Evolutionary conservation across 2,888 invertebrate genomes (phyloP).

Genomic region (Monochamus alternatus): DNA sequence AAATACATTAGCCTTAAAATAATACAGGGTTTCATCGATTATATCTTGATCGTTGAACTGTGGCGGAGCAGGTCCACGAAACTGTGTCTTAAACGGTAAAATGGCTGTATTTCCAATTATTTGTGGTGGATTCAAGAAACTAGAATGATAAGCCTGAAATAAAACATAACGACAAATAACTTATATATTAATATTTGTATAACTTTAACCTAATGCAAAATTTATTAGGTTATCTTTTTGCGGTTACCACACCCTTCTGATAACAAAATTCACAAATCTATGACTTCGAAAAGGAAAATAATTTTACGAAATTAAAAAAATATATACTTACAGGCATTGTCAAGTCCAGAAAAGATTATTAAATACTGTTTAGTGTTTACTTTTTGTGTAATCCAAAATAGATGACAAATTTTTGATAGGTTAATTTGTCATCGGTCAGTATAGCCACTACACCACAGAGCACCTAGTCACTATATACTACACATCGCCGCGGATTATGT

Average conservation of each 20-base stretch:
- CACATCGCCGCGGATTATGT: no score
- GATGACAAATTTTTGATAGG: neutral
- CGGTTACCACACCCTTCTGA: slow-evolving; percentile 22
- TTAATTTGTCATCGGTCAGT: no score
- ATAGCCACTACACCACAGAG: no score
- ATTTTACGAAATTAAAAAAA: neutral
- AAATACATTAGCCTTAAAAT: slow-evolving; percentile 99
- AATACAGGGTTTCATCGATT: slow-evolving; percentile 97
- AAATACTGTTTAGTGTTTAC: no score
- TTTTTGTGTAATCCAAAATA: no score
- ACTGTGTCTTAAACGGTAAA: slow-evolving; percentile 91
- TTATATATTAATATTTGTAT: neutral
- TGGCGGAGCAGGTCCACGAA: slow-evolving; percentile 92
- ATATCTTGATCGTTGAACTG: slow-evolving; percentile 81
- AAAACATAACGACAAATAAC: slow-evolving; percentile 23
- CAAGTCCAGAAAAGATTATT: no score
- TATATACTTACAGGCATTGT: slow-evolving; percentile 24
- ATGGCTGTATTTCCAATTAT: slow-evolving; percentile 94
- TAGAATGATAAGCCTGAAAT: slow-evolving; percentile 95
- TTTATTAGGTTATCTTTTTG: neutral
- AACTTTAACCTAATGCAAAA: neutral
- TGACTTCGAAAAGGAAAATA: neutral
- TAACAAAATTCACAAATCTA: neutral
- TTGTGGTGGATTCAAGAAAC: slow-evolving; percentile 81
- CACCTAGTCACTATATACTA: no score